Conservation (phyloP, 2,113 vertebrate genomes). For the Mormyrus lacerda region DNA sequence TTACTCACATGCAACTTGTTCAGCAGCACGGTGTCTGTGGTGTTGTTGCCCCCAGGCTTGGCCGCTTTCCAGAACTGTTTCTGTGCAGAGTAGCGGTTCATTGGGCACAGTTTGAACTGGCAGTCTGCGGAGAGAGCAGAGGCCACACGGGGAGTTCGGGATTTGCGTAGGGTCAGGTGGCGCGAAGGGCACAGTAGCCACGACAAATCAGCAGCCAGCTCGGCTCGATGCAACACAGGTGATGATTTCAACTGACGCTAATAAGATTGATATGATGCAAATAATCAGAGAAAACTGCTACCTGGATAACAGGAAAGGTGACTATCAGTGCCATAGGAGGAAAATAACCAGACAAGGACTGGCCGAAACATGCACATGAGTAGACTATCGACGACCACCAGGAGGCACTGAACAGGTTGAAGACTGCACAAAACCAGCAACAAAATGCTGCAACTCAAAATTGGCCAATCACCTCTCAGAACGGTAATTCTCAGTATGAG, state of each 20-base stretch:
- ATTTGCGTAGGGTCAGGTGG: not conserved
- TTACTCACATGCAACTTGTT: slow-evolving; percentile 84
- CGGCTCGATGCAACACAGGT: not conserved
- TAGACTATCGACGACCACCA: not conserved
- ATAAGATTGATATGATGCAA: not conserved
- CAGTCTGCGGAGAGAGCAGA: slow-evolving; percentile 66
- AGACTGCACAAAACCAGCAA: not conserved
- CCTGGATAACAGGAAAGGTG: not conserved
- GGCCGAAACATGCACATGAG: not conserved
- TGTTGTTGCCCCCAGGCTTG: slow-evolving; percentile 90
- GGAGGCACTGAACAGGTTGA: not conserved
- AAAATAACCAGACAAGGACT: not conserved
- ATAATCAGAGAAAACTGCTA: not conserved
- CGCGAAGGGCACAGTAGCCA: not conserved
- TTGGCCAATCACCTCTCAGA: not conserved
- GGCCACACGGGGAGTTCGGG: not conserved
- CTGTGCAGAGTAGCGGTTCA: slow-evolving; percentile 98
- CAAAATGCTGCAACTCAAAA: not conserved
- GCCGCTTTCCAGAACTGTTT: slow-evolving; percentile 99
- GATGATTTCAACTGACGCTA: not conserved
- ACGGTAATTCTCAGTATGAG: not conserved
- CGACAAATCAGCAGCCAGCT: not conserved
- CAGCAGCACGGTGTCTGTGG: slow-evolving; percentile 86
- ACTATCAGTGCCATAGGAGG: not conserved
- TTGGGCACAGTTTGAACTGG: slow-evolving; percentile 94